Percentiles rank a stretch among this genome's conserved stretches.
Conservation (phyloP, 2,113 vertebrate species). For the Gallinago jamesoni region DNA sequence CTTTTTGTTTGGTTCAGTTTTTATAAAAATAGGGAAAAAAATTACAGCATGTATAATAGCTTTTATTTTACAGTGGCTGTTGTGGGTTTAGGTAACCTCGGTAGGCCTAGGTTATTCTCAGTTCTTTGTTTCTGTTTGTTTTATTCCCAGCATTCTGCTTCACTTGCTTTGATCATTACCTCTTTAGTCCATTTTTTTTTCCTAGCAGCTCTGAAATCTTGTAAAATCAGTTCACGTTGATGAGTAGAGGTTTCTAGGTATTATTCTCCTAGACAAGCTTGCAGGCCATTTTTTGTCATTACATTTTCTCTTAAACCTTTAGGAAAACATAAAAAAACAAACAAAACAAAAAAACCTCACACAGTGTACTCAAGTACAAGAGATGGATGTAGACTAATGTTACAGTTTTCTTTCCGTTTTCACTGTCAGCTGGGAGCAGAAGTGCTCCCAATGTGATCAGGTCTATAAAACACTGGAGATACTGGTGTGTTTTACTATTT, state of each 20-base stretch:
- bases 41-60: not conserved
- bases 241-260: not conserved
- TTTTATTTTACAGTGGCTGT: not conserved
- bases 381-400: not conserved
- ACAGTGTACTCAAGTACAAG: not conserved
- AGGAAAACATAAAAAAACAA: not conserved
- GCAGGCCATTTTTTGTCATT: not conserved
- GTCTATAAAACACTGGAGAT: not conserved
- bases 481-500: not conserved
- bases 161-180: not conserved
- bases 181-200: not conserved
- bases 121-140: not conserved
- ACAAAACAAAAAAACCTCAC: not conserved
- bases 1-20: not conserved
- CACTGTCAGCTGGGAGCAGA: not conserved
- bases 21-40: not conserved
- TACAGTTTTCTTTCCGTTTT: not conserved
- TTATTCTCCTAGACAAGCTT: not conserved
- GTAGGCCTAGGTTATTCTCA: not conserved
- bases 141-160: not conserved
- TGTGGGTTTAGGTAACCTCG: not conserved
- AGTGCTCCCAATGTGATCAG: not conserved
- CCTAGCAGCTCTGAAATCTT: not conserved
- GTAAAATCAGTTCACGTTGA: not conserved
- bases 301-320: not conserved